Percentiles rank a stretch among this genome's conserved stretches.
Conservation (phyloP, 2,113 vertebrate species). For the Oreochromis tanganicae region DNA sequence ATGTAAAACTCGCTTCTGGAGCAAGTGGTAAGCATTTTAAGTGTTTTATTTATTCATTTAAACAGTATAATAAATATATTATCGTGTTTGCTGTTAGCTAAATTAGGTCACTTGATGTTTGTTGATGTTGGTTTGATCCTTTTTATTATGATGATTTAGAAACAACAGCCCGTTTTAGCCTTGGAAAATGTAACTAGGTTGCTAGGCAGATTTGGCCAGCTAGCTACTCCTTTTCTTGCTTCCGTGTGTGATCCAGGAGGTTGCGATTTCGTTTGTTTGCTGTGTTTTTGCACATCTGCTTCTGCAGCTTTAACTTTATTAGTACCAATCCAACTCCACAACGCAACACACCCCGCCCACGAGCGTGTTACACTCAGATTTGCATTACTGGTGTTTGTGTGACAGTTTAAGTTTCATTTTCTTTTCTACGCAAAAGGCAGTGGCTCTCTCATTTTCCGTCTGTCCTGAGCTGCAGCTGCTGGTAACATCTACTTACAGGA, state of each 20-base stretch:
- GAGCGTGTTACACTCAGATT: neutral
- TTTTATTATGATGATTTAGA: neutral
- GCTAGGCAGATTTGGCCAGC: neutral
- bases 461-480: neutral
- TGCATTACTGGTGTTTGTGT: neutral
- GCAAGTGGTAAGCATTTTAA: neutral
- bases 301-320: neutral
- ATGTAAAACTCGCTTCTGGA: neutral
- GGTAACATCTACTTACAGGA: neutral
- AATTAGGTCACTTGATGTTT: neutral
- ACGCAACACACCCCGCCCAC: neutral
- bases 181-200: neutral
- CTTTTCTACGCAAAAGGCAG: neutral
- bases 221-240: neutral
- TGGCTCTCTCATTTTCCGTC: fast-evolving
- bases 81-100: fast-evolving
- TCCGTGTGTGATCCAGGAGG: neutral
- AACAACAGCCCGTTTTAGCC: neutral
- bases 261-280: neutral
- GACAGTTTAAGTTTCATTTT: constrained; percentile 7
- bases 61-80: neutral
- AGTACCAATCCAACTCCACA: neutral
- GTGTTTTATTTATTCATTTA: neutral
- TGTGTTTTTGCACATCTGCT: neutral
- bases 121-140: neutral